Evolutionary conservation across 2,113 vertebrate species (phyloP).

Genomic region (Calidris pygmaea): DNA sequence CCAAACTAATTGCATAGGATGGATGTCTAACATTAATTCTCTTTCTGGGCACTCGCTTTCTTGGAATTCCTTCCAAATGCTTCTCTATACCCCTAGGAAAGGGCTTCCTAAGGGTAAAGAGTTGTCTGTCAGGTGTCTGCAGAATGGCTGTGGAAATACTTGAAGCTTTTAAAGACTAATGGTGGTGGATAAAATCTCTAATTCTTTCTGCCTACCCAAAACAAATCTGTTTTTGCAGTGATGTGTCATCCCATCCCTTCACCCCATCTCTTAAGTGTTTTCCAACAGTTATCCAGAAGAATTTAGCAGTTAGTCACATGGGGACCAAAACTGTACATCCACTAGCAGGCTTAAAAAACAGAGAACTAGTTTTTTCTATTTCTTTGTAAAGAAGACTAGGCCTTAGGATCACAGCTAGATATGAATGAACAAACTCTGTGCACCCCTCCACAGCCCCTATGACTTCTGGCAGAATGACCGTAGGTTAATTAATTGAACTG

Average conservation of each 20-base stretch:
- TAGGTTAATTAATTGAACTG: conserved; percentile 30
- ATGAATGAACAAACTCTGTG: not conserved
- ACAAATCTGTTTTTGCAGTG: not conserved
- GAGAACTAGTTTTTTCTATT: not conserved
- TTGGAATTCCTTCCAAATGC: not conserved
- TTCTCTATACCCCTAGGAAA: not conserved
- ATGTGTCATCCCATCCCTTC: rapidly evolving
- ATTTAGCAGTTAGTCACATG: not conserved
- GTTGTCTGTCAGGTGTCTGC: not conserved
- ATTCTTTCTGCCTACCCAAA: not conserved
- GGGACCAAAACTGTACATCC: not conserved
- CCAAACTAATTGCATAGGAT: not conserved
- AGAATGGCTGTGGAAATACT: not conserved
- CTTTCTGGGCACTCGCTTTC: not conserved
- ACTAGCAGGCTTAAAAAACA: not conserved
- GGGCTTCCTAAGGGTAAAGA: not conserved
- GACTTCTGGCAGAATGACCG: not conserved
- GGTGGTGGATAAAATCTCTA: not conserved
- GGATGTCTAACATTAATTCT: not conserved
- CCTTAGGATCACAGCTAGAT: not conserved
- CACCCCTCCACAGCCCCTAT: not conserved
- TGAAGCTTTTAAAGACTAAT: not conserved
- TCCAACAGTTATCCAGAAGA: not conserved
- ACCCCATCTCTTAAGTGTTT: not conserved
- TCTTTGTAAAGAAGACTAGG: not conserved